Percentiles rank a stretch among this genome's conserved stretches.
Conservation (phyloP, 2,113 vertebrate genomes). For the Megalops atlanticus region DNA sequence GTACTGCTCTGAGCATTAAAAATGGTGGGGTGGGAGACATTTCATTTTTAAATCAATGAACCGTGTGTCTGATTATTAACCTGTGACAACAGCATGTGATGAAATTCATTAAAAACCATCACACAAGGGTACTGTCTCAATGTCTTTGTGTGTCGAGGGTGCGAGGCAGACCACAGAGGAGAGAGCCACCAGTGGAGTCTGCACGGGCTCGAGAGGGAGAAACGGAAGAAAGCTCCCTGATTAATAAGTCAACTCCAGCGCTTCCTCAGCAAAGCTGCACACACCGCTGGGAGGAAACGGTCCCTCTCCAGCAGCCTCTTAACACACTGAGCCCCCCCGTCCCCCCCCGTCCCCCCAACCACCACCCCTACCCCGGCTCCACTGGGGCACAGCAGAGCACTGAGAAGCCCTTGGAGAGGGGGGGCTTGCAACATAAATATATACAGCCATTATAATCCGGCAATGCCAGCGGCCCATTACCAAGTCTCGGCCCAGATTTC, state of each 20-base stretch:
- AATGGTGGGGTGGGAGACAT: not conserved
- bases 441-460: not conserved
- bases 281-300: not conserved
- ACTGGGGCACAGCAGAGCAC: too few relatives aligned
- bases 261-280: not conserved
- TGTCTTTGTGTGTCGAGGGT: not conserved
- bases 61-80: not conserved
- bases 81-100: not conserved
- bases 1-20: not conserved
- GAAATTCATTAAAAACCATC: not conserved
- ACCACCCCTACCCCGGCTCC: too few relatives aligned
- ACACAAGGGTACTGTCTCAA: not conserved
- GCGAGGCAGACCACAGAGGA: not conserved
- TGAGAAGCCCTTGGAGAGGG: not conserved
- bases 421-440: not conserved
- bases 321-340: not conserved
- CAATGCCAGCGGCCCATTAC: not conserved
- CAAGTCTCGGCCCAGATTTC: not conserved
- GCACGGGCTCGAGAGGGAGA: not conserved
- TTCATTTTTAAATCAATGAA: not conserved
- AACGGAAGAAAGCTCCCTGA: not conserved
- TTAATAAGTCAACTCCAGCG: not conserved
- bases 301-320: not conserved
- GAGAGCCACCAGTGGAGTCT: not conserved
- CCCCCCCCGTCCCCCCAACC: too few relatives aligned